Evolutionary conservation across 2,888 invertebrate genomes (phyloP).

Genomic region (Habroteleia sp.): DNA sequence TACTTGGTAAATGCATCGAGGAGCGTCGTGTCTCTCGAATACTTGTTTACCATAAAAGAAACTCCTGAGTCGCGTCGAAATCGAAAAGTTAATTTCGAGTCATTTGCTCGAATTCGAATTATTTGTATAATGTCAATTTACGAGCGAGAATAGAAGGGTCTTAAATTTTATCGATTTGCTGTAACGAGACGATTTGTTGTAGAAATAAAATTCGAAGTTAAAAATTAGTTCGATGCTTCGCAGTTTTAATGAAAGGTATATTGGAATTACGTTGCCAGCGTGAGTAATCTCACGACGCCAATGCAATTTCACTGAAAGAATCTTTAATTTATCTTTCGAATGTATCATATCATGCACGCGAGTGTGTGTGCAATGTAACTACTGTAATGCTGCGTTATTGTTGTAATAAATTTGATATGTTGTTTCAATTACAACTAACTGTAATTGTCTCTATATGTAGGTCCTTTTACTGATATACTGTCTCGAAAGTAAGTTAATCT

Average conservation of each 20-base stretch:
- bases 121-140: slow-evolving; percentile 8
- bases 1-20: slow-evolving; percentile 58
- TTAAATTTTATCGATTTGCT: slow-evolving; percentile 4
- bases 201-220: slow-evolving; percentile 6
- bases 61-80: neutral
- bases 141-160: neutral
- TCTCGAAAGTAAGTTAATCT: slow-evolving; percentile 34
- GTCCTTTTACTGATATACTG: slow-evolving; percentile 37
- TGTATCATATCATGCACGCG: neutral
- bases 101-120: slow-evolving; percentile 7
- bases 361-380: neutral
- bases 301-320: slow-evolving; percentile 3
- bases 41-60: slow-evolving; percentile 36
- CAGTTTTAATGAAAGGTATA: slow-evolving; percentile 8
- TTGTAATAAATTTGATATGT: slow-evolving; percentile 45
- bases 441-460: slow-evolving; percentile 49
- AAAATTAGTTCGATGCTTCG: neutral
- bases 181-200: slow-evolving; percentile 2
- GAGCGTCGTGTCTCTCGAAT: slow-evolving; percentile 23
- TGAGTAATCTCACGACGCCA: no score
- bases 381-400: slow-evolving; percentile 20
- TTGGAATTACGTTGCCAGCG: neutral
- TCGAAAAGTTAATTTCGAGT: slow-evolving; percentile 10
- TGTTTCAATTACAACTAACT: slow-evolving; percentile 46
- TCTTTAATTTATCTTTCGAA: slow-evolving; percentile 31